Conservation (phyloP, 2,888 invertebrate species). For the Oxytorus armatus region DNA sequence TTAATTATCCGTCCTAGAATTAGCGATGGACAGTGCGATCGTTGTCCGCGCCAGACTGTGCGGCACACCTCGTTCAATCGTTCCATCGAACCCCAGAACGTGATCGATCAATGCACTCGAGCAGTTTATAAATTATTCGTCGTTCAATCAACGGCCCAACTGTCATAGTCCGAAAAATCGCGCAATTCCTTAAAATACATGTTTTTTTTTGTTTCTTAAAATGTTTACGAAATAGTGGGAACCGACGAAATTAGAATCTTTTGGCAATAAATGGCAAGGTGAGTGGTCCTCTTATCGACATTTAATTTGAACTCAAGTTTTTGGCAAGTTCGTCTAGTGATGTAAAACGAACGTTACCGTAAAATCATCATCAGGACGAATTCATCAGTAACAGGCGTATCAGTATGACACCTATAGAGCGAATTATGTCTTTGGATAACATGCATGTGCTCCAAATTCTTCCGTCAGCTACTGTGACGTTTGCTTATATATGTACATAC, state of each 20-base stretch:
- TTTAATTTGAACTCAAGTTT: too few species aligned
- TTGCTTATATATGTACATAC: not conserved
- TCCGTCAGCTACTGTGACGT: not conserved
- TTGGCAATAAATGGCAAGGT: not conserved
- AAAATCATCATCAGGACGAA: too few species aligned
- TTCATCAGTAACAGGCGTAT: too few species aligned
- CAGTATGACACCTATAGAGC: too few species aligned
- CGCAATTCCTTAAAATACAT: not conserved
- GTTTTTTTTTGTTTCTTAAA: not conserved
- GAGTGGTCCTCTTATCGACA: too few species aligned
- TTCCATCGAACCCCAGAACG: not conserved
- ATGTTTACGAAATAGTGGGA: not conserved
- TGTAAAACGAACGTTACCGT: too few species aligned
- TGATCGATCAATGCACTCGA: conserved; percentile 2
- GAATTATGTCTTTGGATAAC: not conserved
- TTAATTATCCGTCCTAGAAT: conserved; percentile 39
- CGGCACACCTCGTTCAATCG: conserved; percentile 4
- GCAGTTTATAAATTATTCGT: not conserved
- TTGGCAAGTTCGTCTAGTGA: too few species aligned
- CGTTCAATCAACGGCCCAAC: not conserved
- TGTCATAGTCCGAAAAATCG: not conserved
- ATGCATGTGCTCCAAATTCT: not conserved
- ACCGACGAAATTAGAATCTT: not conserved
- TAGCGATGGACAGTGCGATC: conserved; percentile 29
- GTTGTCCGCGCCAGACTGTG: conserved; percentile 7